Conservation (phyloP, 2,113 vertebrate genomes). For the Psephotus haematonotus region DNA sequence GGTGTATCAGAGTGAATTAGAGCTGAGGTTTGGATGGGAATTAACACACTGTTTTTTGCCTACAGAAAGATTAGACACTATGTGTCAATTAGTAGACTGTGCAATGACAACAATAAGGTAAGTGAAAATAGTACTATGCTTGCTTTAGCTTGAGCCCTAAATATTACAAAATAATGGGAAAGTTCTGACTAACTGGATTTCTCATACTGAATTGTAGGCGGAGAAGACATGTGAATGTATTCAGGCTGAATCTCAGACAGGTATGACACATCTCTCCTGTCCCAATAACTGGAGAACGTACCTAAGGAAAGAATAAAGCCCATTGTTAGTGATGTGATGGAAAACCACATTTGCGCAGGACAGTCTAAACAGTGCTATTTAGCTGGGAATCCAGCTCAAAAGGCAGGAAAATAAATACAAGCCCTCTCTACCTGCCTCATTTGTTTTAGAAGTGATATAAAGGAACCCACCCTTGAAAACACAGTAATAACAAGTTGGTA, state of each 20-base stretch:
- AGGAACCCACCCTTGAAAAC: background rate
- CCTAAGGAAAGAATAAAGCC: background rate
- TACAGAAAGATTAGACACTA: constrained; percentile 99
- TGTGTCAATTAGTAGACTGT: constrained; percentile 97
- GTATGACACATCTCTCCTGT: constrained; percentile 66
- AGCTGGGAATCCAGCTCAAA: background rate
- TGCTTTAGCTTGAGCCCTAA: background rate
- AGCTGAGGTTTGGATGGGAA: constrained; percentile 5
- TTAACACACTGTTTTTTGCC: constrained; percentile 66
- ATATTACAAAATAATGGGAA: background rate
- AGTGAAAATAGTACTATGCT: constrained; percentile 8
- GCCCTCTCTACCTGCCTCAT: background rate
- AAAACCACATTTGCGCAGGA: background rate
- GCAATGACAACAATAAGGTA: constrained; percentile 95
- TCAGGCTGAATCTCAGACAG: constrained; percentile 90
- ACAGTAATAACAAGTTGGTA: background rate
- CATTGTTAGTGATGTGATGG: background rate
- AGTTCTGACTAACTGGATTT: constrained; percentile 47
- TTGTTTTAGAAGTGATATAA: background rate
- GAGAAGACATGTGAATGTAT: constrained; percentile 88
- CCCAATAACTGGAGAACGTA: background rate
- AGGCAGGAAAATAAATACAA: background rate
- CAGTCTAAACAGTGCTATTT: background rate
- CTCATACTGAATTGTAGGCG: constrained; percentile 72
- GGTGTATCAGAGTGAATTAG: background rate